phyloP scores from a whole-genome alignment of 2,888 invertebrate species.

The Seira ritae region DNA sequence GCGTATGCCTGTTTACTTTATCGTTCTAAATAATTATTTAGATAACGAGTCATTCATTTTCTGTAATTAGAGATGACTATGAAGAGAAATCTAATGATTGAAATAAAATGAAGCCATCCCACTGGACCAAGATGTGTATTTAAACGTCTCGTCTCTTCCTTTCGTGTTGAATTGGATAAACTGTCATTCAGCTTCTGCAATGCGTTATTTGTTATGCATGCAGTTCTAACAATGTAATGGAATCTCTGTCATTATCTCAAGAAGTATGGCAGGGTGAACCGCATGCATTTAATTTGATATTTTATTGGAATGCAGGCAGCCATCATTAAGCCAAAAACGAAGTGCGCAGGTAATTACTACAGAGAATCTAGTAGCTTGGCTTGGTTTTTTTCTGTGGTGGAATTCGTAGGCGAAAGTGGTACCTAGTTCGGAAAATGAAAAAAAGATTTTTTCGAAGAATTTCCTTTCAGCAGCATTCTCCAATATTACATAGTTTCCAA shows the following conservation, averaged over 20 bases:
- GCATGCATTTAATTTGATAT: too few species aligned
- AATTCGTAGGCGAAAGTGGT: too few species aligned
- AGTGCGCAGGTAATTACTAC: too few species aligned
- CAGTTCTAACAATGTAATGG: neutral
- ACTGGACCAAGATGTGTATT: neutral
- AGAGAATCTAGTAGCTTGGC: too few species aligned
- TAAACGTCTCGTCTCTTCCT: too few species aligned
- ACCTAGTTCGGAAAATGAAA: neutral
- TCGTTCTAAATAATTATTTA: slow-evolving; percentile 18
- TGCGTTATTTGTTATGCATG: neutral
- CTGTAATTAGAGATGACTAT: slow-evolving; percentile 11
- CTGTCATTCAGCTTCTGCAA: neutral
- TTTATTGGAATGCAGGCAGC: too few species aligned
- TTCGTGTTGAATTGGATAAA: neutral
- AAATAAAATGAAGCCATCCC: neutral
- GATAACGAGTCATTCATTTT: slow-evolving; percentile 9
- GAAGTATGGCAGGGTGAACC: too few species aligned
- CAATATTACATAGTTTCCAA: too few species aligned
- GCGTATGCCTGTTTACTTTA: slow-evolving; percentile 32
- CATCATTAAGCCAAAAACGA: too few species aligned
- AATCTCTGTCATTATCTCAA: neutral
- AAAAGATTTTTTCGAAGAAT: too few species aligned
- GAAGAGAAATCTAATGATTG: slow-evolving; percentile 6
- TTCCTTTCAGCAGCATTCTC: too few species aligned
- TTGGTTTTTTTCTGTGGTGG: too few species aligned